Percentiles rank a stretch among this genome's conserved stretches.
These are phyloP conservation scores for Dione juno DNA, from an alignment of 2,888 invertebrate species.

Conservation along the genomic window DNA sequence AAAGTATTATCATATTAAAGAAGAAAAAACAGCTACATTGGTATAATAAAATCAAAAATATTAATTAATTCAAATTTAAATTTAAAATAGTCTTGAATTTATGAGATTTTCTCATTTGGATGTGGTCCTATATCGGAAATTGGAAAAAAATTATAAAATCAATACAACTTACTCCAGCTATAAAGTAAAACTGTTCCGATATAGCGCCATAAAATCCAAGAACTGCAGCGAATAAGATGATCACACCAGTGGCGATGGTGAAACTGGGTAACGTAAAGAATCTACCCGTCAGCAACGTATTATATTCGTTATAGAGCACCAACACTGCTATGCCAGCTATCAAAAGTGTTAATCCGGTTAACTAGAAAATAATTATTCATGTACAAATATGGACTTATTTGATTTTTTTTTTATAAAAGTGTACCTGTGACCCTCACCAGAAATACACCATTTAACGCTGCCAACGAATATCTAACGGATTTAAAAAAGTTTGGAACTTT, in stretches of 20 bases:
- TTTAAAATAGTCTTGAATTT: too few relatives aligned
- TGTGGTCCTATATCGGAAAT: too few relatives aligned
- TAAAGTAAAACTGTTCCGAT: slow-evolving; percentile 91
- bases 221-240: slow-evolving; percentile 88
- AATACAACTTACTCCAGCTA: slow-evolving; percentile 85
- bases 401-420: not conserved
- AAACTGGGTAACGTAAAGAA: slow-evolving; percentile 88
- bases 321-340: slow-evolving; percentile 86
- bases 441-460: slow-evolving; percentile 88
- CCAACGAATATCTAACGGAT: slow-evolving; percentile 87
- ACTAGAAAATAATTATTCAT: slow-evolving; percentile 76
- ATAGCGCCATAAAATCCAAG: slow-evolving; percentile 94
- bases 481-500: slow-evolving; percentile 77
- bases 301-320: slow-evolving; percentile 83
- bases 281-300: slow-evolving; percentile 82
- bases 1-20: not conserved
- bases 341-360: slow-evolving; percentile 89
- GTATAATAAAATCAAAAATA: too few relatives aligned
- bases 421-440: slow-evolving; percentile 83
- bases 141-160: not conserved
- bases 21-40: too few relatives aligned
- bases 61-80: too few relatives aligned
- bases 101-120: too few relatives aligned
- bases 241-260: slow-evolving; percentile 86
- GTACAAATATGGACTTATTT: not conserved